phyloP scores from a whole-genome alignment of 2,113 vertebrate genomes.

The Trinectes maculatus region DNA sequence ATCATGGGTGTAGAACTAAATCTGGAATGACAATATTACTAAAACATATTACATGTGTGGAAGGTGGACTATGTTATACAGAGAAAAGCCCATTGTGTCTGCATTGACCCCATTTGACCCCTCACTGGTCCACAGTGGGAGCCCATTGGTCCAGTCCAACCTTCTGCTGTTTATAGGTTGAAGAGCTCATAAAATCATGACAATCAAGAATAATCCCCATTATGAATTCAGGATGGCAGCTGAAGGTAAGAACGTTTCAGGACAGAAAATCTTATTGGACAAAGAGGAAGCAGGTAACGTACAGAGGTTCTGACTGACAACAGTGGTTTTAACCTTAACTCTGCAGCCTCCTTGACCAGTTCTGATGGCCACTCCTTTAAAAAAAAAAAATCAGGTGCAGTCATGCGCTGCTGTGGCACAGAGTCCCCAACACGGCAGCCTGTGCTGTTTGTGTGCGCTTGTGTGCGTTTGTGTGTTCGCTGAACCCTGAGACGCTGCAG shows the following conservation, averaged over 20 bases:
- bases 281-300: too few species aligned
- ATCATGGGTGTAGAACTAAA: background rate
- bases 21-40: too few species aligned
- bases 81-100: too few species aligned
- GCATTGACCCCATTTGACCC: too few species aligned
- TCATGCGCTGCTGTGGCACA: background rate
- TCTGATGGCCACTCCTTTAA: background rate
- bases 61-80: background rate
- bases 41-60: too few species aligned
- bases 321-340: constrained; percentile 22
- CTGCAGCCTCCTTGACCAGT: background rate
- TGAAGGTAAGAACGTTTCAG: too few species aligned
- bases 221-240: too few species aligned
- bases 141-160: background rate
- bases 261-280: too few species aligned
- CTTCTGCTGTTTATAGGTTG: too few species aligned
- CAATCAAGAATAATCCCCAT: too few species aligned
- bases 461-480: constrained; percentile 1
- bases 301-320: too few species aligned
- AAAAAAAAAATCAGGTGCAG: background rate
- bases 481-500: constrained; percentile 18
- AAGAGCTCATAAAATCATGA: too few species aligned
- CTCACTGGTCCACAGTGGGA: background rate
- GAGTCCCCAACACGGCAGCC: background rate
- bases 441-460: background rate